Conservation (phyloP, 1,140 invertebrate species). For the Ptiloglossa arizonensis region DNA sequence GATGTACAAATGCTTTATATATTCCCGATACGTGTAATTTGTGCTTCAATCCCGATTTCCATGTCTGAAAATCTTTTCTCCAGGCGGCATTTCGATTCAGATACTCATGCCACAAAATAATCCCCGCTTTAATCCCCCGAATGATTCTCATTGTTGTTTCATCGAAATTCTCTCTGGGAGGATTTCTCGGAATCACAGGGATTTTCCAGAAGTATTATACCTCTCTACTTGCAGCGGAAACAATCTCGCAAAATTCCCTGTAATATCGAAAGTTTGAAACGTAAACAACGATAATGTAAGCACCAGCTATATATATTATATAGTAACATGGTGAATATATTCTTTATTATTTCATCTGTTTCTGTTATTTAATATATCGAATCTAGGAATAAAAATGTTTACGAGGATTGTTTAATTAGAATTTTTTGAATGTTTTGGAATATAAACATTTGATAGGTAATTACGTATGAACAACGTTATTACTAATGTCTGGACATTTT, state of each 20-base stretch:
- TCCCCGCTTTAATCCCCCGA: constrained; percentile 60
- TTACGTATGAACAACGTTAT: too few relatives aligned
- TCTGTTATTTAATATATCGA: too few relatives aligned
- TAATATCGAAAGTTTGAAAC: neutral
- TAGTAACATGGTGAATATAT: too few relatives aligned
- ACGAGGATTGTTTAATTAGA: too few relatives aligned
- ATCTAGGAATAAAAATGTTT: too few relatives aligned
- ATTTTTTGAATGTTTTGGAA: too few relatives aligned
- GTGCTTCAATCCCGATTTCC: constrained; percentile 28
- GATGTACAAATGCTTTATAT: too few relatives aligned
- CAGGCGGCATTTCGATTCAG: constrained; percentile 54
- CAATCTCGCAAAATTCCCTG: constrained; percentile 42
- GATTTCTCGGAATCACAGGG: constrained; percentile 52
- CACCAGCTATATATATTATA: neutral
- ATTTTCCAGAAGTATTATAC: constrained; percentile 63
- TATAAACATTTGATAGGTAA: too few relatives aligned
- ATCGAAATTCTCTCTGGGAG: constrained; percentile 60
- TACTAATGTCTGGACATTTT: too few relatives aligned
- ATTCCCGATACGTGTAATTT: constrained; percentile 24
- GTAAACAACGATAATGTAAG: neutral
- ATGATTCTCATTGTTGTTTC: constrained; percentile 67
- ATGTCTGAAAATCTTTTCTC: constrained; percentile 45
- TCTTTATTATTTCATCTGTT: too few relatives aligned
- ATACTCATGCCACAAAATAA: constrained; percentile 56
- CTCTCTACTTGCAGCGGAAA: constrained; percentile 28